Conservation (phyloP, 2,888 invertebrate genomes). For the Mesodorylaimus sp. region DNA sequence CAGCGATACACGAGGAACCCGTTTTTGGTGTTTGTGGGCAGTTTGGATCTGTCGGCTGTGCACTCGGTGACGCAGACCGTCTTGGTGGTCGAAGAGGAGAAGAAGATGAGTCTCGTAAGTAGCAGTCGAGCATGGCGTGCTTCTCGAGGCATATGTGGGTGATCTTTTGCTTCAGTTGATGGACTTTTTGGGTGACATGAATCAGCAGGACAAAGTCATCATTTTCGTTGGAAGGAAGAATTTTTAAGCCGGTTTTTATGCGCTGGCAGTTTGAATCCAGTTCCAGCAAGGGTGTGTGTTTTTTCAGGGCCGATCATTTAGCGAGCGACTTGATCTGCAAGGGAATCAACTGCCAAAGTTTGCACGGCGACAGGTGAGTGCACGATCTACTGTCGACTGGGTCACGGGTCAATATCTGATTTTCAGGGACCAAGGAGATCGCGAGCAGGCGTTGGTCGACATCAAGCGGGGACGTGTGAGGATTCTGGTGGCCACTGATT, state of each 20-base stretch:
- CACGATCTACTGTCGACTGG: not conserved
- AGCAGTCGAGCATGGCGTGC: not conserved
- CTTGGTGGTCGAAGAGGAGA: slow-evolving; percentile 50
- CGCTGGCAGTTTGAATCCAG: not conserved
- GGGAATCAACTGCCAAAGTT: slow-evolving; percentile 52
- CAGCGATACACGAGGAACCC: slow-evolving; percentile 71
- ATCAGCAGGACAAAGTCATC: slow-evolving; percentile 58
- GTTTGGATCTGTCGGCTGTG: slow-evolving; percentile 64
- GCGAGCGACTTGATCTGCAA: slow-evolving; percentile 55
- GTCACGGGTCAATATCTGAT: not conserved
- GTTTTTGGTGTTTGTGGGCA: slow-evolving; percentile 68
- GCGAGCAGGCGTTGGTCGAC: slow-evolving; percentile 54
- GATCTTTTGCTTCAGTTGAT: slow-evolving; percentile 38
- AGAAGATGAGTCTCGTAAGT: slow-evolving; percentile 47
- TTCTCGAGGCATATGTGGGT: not conserved
- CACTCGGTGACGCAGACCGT: slow-evolving; percentile 66
- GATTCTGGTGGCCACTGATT: slow-evolving; percentile 79
- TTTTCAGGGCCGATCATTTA: slow-evolving; percentile 51
- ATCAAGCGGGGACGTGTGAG: slow-evolving; percentile 57
- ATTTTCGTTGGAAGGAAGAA: slow-evolving; percentile 74
- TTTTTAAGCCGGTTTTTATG: slow-evolving; percentile 30
- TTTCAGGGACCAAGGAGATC: slow-evolving; percentile 47
- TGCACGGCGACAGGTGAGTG: slow-evolving; percentile 56
- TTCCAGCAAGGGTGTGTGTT: not conserved
- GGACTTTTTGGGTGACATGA: slow-evolving; percentile 52